phyloP scores from a whole-genome alignment of 2,797 vertebrate species.

The Esox masquinongy region DNA sequence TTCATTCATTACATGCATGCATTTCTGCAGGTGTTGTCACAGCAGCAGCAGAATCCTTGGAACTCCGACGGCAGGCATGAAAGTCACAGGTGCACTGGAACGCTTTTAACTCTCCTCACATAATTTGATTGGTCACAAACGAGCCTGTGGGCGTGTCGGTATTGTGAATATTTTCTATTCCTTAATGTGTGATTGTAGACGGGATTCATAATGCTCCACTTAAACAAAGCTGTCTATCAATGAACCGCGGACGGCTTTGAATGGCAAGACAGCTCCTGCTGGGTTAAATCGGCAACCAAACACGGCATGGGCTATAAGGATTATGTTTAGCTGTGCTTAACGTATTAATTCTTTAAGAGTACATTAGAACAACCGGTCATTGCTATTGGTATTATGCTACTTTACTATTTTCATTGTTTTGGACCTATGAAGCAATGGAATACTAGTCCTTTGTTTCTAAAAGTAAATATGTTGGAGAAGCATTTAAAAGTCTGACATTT shows the following conservation, averaged over 20 bases:
- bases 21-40: too few relatives aligned
- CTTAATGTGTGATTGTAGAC: background rate
- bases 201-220: background rate
- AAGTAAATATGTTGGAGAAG: slow-evolving; percentile 54
- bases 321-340: background rate
- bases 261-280: background rate
- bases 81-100: too few relatives aligned
- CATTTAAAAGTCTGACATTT: slow-evolving; percentile 38
- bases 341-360: background rate
- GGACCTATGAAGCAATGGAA: slow-evolving; percentile 44
- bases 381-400: background rate
- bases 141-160: background rate
- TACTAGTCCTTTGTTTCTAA: slow-evolving; percentile 39
- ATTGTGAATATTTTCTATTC: background rate
- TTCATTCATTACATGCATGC: too few relatives aligned
- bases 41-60: too few relatives aligned
- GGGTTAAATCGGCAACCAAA: background rate
- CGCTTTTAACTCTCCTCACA: too few relatives aligned
- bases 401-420: slow-evolving; percentile 23
- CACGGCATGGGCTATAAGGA: background rate
- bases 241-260: background rate
- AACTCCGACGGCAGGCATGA: too few relatives aligned
- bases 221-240: background rate
- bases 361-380: background rate
- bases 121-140: background rate